These are phyloP conservation scores for Trichacis sp. DNA, from an alignment of 2,888 invertebrate species.

Conservation along the genomic window DNA sequence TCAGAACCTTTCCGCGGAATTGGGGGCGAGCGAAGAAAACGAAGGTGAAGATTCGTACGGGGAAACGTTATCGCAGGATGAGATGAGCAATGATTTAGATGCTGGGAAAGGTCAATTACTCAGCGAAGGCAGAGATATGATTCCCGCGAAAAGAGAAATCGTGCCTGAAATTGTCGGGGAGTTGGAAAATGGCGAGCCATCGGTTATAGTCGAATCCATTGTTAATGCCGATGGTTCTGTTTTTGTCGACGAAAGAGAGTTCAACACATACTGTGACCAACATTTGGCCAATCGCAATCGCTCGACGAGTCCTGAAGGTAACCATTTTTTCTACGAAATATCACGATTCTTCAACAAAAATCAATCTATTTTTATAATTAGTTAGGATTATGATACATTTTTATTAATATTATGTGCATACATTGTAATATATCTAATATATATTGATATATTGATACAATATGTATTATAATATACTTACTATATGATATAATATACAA, in stretches of 20 bases:
- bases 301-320: conserved; percentile 54
- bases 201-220: conserved; percentile 64
- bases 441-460: too few relatives aligned
- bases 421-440: too few relatives aligned
- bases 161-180: conserved; percentile 58
- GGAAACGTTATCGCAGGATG: conserved; percentile 57
- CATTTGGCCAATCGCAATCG: conserved; percentile 51
- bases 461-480: too few relatives aligned
- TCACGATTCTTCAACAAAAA: too few relatives aligned
- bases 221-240: conserved; percentile 63
- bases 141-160: conserved; percentile 59
- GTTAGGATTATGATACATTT: too few relatives aligned
- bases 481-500: too few relatives aligned
- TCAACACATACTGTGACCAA: conserved; percentile 58
- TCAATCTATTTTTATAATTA: too few relatives aligned
- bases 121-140: conserved; percentile 55
- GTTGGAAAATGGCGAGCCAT: conserved; percentile 63
- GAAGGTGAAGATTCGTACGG: conserved; percentile 61
- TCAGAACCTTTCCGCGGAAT: conserved; percentile 55
- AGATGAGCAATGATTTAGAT: conserved; percentile 56
- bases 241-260: conserved; percentile 62
- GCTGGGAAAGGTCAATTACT: conserved; percentile 55
- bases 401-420: too few relatives aligned
- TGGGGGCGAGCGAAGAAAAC: conserved; percentile 59
- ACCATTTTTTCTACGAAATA: too few relatives aligned